phyloP scores from a whole-genome alignment of 2,797 vertebrate genomes.

The Acrossocheilus wenchowensis region DNA sequence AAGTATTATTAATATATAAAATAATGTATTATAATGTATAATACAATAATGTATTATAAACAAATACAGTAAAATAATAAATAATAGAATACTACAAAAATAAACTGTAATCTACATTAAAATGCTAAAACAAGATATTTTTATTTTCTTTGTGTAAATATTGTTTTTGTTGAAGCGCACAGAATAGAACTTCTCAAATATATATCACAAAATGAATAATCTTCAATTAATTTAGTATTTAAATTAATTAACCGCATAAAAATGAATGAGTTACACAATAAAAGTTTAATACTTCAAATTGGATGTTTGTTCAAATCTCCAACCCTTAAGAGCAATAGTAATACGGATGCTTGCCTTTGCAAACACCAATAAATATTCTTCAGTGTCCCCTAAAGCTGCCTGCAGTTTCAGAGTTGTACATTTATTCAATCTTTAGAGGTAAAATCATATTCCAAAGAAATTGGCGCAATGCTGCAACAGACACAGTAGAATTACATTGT shows the following conservation, averaged over 20 bases:
- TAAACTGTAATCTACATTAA: not conserved
- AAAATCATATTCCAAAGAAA: slow-evolving; percentile 29
- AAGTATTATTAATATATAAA: no score
- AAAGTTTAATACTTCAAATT: not conserved
- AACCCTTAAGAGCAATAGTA: not conserved
- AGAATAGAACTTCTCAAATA: not conserved
- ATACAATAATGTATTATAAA: not conserved
- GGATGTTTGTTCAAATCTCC: not conserved
- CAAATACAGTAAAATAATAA: not conserved
- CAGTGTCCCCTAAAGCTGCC: slow-evolving; percentile 11
- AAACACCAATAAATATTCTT: slow-evolving; percentile 21
- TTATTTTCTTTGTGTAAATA: not conserved
- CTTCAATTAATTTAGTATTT: not conserved
- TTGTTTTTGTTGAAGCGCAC: not conserved
- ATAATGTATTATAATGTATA: no score
- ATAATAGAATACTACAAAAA: not conserved
- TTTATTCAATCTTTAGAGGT: slow-evolving; percentile 30
- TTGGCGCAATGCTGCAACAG: slow-evolving; percentile 36
- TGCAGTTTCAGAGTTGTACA: slow-evolving; percentile 22
- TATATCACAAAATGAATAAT: not conserved
- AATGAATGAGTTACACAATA: no score
- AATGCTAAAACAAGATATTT: not conserved
- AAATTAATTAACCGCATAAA: not conserved
- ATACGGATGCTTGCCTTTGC: not conserved
- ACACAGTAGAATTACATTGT: slow-evolving; percentile 36